A percentile compares a stretch with the other conserved stretches of the same genome.
Evolutionary conservation across 2,113 vertebrate genomes (phyloP).

Genomic region (Scartelaos histophorus): DNA sequence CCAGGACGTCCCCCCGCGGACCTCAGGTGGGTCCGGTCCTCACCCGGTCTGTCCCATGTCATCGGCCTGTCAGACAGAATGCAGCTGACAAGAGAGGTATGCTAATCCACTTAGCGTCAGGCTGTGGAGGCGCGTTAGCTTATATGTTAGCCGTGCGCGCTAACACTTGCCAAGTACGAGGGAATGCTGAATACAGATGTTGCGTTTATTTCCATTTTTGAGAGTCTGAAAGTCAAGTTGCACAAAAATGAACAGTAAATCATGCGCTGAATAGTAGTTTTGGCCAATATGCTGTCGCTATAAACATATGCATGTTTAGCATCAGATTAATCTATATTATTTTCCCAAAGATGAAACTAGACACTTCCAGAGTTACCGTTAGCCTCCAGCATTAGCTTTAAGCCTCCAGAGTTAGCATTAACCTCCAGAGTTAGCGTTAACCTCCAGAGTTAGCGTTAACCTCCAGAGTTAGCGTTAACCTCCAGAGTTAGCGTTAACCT

Average conservation of each 20-base stretch:
- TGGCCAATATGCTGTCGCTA: no score
- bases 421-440: no score
- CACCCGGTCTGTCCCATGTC: conserved; percentile 68
- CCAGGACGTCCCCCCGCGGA: conserved; percentile 55
- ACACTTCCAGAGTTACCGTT: background rate
- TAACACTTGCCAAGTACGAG: background rate
- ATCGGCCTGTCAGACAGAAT: conserved; percentile 71
- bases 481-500: no score
- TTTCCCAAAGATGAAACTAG: background rate
- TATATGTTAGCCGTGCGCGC: conserved; percentile 11
- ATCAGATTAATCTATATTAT: background rate
- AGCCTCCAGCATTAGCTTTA: no score
- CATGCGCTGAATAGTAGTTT: no score
- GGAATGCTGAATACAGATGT: no score
- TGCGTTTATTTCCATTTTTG: no score
- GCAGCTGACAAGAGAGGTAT: conserved; percentile 72
- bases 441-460: no score
- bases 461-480: no score
- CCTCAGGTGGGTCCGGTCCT: conserved; percentile 66
- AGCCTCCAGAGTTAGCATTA: no score
- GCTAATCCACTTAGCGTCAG: conserved; percentile 80
- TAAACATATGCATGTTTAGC: background rate
- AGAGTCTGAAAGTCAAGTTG: no score
- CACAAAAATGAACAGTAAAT: no score
- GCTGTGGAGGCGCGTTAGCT: conserved; percentile 57